Conservation (phyloP, 1,140 invertebrate genomes). For the Microplitis demolitor region DNA sequence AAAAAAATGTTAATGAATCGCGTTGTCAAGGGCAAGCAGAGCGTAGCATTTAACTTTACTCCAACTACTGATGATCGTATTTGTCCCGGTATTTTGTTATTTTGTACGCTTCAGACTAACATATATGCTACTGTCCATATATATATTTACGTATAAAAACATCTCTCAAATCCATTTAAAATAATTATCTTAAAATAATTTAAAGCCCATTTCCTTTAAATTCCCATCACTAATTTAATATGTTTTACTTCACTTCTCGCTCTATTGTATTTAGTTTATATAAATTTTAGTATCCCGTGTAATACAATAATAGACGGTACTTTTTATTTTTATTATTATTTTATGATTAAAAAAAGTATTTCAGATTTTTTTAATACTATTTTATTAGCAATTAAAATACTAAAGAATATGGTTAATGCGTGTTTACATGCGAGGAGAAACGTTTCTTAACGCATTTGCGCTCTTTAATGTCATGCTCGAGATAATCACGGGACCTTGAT, state of each 20-base stretch:
- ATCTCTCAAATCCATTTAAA: neutral
- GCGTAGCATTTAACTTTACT: conserved; percentile 51
- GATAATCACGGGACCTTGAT: neutral
- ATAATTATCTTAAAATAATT: too few relatives aligned
- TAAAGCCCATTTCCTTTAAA: too few relatives aligned
- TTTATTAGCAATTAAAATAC: neutral
- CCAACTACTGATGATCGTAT: conserved; percentile 54
- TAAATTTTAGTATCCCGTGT: too few relatives aligned
- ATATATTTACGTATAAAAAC: neutral
- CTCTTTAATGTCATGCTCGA: conserved; percentile 20
- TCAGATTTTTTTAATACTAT: neutral
- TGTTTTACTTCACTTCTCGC: too few relatives aligned
- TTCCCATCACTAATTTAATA: too few relatives aligned
- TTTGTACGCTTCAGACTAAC: conserved; percentile 2
- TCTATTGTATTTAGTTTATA: too few relatives aligned
- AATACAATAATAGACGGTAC: too few relatives aligned
- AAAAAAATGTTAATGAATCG: conserved; percentile 50
- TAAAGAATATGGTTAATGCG: neutral
- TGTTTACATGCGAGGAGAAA: conserved; percentile 19
- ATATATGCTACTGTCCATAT: neutral
- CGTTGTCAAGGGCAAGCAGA: conserved; percentile 55
- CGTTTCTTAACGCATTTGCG: conserved; percentile 7
- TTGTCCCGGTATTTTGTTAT: conserved; percentile 34
- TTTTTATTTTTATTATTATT: neutral
- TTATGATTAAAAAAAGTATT: neutral